These are phyloP conservation scores for Habroteleia sp. DNA, from an alignment of 2,888 invertebrate genomes.

Conservation along the genomic window DNA sequence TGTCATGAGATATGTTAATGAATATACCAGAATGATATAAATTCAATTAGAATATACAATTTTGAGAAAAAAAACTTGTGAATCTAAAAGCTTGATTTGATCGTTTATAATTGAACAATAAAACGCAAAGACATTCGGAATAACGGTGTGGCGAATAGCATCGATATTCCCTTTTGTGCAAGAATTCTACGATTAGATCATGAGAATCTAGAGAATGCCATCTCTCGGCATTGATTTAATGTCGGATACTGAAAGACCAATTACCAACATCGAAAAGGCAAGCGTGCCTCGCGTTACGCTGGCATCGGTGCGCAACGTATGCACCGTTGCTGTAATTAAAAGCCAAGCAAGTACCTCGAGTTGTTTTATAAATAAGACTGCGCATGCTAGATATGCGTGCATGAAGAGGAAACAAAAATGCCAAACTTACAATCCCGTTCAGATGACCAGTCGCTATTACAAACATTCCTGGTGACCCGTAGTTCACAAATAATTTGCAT, in stretches of 20 bases:
- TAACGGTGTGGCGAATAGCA: conserved; percentile 54
- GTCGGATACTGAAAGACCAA: conserved; percentile 63
- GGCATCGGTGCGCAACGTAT: conserved; percentile 40
- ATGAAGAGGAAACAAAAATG: conserved; percentile 24
- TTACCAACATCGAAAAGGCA: conserved; percentile 61
- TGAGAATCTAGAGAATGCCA: conserved; percentile 59
- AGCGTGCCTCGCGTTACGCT: conserved; percentile 55
- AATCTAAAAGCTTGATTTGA: conserved; percentile 8
- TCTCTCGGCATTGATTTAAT: conserved; percentile 61
- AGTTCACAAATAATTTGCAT: conserved; percentile 51
- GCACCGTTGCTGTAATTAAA: conserved; percentile 53
- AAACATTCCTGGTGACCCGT: conserved; percentile 43
- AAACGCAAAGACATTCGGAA: conserved; percentile 40
- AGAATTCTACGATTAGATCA: conserved; percentile 62
- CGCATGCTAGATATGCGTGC: conserved; percentile 33
- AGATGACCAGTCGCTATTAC: conserved; percentile 24
- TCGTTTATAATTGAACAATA: conserved; percentile 43
- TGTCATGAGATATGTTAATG: too few species aligned
- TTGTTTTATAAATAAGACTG: conserved; percentile 43
- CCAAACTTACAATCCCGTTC: conserved; percentile 40
- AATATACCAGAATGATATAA: too few species aligned
- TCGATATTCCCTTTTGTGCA: conserved; percentile 59
- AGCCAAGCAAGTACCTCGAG: conserved; percentile 42
- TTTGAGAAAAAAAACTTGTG: too few species aligned
- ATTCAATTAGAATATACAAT: too few species aligned